Percentiles rank a stretch among this genome's conserved stretches.
These are phyloP conservation scores for Popillia japonica DNA, from an alignment of 1,140 invertebrate genomes.

Conservation along the genomic window DNA sequence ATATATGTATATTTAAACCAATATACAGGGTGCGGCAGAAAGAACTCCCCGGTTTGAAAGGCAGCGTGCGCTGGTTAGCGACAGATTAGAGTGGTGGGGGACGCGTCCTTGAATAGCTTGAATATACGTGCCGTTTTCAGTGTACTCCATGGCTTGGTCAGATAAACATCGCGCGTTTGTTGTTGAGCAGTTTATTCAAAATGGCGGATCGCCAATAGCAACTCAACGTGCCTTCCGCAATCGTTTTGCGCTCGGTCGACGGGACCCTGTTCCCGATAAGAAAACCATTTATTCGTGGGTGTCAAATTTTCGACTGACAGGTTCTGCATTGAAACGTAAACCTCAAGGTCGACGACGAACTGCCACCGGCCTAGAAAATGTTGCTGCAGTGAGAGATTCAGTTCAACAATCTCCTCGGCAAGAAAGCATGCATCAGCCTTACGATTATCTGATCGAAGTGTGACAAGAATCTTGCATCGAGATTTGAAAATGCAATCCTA, in stretches of 20 bases:
- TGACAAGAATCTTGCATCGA: slow-evolving; percentile 43
- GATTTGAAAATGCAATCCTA: slow-evolving; percentile 40
- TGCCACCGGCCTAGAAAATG: slow-evolving; percentile 38
- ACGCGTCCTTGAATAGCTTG: neutral
- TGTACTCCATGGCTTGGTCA: neutral
- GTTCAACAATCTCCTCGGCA: slow-evolving; percentile 40
- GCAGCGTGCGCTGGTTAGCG: neutral
- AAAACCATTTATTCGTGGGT: slow-evolving; percentile 43
- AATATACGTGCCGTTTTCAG: neutral
- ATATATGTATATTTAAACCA: too few relatives aligned
- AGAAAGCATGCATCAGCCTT: slow-evolving; percentile 32
- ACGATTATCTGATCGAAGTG: slow-evolving; percentile 36
- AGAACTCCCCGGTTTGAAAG: neutral
- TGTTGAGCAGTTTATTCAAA: slow-evolving; percentile 21
- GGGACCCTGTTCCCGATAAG: slow-evolving; percentile 28
- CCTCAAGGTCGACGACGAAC: slow-evolving; percentile 34
- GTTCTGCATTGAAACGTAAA: slow-evolving; percentile 43
- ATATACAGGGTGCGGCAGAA: slow-evolving; percentile 1
- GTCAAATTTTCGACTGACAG: slow-evolving; percentile 42
- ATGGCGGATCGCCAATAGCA: slow-evolving; percentile 12
- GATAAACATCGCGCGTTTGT: slow-evolving; percentile 25
- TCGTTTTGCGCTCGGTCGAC: slow-evolving; percentile 26
- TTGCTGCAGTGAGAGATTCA: slow-evolving; percentile 39
- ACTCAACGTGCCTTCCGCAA: slow-evolving; percentile 30
- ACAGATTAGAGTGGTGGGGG: neutral